These are phyloP conservation scores for Sipha flava DNA, from an alignment of 1,140 invertebrate species.

Conservation along the genomic window DNA sequence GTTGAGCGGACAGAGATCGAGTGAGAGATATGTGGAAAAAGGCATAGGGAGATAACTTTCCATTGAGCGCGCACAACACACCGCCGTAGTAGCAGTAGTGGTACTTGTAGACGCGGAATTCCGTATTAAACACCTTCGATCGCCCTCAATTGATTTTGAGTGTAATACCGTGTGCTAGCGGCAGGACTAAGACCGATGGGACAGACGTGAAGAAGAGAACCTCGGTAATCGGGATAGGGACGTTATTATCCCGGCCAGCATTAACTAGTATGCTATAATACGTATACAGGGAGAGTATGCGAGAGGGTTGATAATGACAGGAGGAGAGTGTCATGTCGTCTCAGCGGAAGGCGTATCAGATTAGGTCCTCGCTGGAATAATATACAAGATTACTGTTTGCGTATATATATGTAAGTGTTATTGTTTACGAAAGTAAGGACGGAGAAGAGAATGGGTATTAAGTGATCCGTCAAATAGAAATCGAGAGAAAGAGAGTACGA, in stretches of 20 bases:
- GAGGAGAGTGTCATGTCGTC: too few relatives aligned
- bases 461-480: slow-evolving; percentile 35
- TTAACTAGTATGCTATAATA: slow-evolving; percentile 10
- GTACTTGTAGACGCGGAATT: too few relatives aligned
- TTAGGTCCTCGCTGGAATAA: not conserved
- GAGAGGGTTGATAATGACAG: too few relatives aligned
- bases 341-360: not conserved
- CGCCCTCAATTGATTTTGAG: not conserved
- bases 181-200: not conserved
- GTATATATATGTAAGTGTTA: too few relatives aligned
- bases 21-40: not conserved
- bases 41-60: not conserved
- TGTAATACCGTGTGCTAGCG: not conserved
- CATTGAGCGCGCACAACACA: not conserved
- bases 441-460: slow-evolving; percentile 17
- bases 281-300: slow-evolving; percentile 29
- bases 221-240: not conserved
- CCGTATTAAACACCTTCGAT: not conserved
- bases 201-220: not conserved
- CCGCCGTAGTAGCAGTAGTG: not conserved
- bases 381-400: slow-evolving; percentile 23
- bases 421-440: too few relatives aligned
- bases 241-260: not conserved
- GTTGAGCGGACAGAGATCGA: not conserved
- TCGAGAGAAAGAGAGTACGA: slow-evolving; percentile 32